phyloP scores from a whole-genome alignment of 2,888 invertebrate genomes.

The Peribatodes rhomboidaria region DNA sequence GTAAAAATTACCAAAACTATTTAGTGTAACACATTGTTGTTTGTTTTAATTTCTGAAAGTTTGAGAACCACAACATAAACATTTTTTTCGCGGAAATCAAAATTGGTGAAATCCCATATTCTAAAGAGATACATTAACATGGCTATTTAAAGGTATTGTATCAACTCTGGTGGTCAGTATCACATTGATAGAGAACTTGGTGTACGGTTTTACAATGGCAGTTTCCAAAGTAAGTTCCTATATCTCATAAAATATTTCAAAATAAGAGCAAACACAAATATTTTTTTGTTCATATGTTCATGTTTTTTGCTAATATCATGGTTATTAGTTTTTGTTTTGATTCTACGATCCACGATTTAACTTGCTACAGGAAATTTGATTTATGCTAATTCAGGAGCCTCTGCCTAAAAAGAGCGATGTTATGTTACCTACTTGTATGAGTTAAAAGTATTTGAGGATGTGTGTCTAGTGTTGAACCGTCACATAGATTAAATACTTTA shows the following conservation, averaged over 20 bases:
- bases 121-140: conserved; percentile 26
- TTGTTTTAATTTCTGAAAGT: conserved; percentile 24
- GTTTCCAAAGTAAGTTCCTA: conserved; percentile 46
- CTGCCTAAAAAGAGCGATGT: no score
- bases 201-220: conserved; percentile 39
- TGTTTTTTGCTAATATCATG: no score
- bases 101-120: conserved; percentile 42
- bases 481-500: no score
- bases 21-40: neutral
- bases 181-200: conserved; percentile 7
- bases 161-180: conserved; percentile 26
- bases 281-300: no score
- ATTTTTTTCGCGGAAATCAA: conserved; percentile 36
- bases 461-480: no score
- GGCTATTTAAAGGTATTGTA: conserved; percentile 40
- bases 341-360: no score
- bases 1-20: neutral
- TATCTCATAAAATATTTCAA: neutral
- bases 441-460: no score
- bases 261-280: no score
- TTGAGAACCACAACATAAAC: conserved; percentile 43
- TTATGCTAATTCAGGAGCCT: no score
- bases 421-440: no score
- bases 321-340: no score
- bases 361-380: no score